phyloP scores from a whole-genome alignment of 2,113 vertebrate species.

The Canis aureus region DNA sequence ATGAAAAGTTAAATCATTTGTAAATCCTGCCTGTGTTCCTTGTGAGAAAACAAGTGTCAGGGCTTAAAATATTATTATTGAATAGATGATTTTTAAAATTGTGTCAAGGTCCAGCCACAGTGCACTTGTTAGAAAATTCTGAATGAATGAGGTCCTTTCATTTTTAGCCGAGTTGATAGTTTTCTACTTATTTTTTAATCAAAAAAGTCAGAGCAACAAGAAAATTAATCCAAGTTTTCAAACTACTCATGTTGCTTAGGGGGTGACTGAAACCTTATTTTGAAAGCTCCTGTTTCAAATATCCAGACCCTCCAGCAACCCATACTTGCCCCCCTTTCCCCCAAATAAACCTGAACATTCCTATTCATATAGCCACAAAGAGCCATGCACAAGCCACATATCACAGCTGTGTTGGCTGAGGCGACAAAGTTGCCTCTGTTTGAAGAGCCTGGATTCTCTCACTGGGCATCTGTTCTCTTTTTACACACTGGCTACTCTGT shows the following conservation, averaged over 20 bases:
- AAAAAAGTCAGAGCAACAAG: not conserved
- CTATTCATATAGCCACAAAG: not conserved
- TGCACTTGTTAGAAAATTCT: not conserved
- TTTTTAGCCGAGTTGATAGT: not conserved
- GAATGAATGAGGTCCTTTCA: not conserved
- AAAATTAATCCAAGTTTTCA: conserved; percentile 32
- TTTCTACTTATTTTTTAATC: not conserved
- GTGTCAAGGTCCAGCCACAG: not conserved
- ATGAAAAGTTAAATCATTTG: conserved; percentile 24
- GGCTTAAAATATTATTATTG: conserved; percentile 44
- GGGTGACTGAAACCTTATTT: conserved; percentile 41
- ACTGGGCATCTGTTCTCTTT: not conserved
- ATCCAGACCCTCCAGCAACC: not conserved
- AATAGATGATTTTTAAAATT: not conserved
- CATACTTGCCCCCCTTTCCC: not conserved
- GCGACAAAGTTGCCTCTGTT: not conserved
- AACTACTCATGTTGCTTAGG: not conserved
- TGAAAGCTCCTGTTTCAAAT: conserved; percentile 29
- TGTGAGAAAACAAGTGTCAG: not conserved
- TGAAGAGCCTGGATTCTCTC: not conserved
- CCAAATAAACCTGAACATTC: not conserved
- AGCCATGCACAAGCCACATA: not conserved
- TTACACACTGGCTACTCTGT: not conserved
- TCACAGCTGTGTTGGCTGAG: not conserved
- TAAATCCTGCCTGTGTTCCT: conserved; percentile 24